phyloP scores from a whole-genome alignment of 2,797 vertebrate species.

The Schizopygopsis malacanthus region DNA sequence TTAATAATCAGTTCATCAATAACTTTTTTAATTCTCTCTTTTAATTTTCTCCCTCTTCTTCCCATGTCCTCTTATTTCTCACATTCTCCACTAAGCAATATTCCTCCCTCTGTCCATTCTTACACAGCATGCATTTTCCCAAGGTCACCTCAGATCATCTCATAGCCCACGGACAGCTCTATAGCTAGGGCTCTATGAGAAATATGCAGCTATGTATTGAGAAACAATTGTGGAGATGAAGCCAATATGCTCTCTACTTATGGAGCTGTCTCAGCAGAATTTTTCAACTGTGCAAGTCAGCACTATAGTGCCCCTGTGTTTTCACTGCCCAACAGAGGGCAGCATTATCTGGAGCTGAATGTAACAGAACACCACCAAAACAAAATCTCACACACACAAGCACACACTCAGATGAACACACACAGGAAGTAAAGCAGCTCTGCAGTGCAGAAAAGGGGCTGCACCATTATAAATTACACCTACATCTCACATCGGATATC shows the following conservation, averaged over 20 bases:
- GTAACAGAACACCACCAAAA: constrained; percentile 53
- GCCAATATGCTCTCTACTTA: constrained; percentile 14
- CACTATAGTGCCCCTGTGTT: constrained; percentile 31
- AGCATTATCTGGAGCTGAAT: constrained; percentile 55
- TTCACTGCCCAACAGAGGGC: constrained; percentile 59
- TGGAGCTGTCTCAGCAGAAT: constrained; percentile 53
- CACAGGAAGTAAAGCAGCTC: constrained; percentile 48
- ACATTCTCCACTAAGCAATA: constrained; percentile 7
- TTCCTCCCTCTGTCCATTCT: neutral
- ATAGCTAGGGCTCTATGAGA: constrained; percentile 31
- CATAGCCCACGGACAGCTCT: constrained; percentile 13
- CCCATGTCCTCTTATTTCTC: neutral
- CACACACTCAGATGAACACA: constrained; percentile 24
- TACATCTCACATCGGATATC: constrained; percentile 67
- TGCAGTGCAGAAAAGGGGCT: constrained; percentile 67
- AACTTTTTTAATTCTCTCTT: neutral
- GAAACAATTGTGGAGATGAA: constrained; percentile 45
- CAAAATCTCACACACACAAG: constrained; percentile 42
- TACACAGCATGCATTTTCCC: constrained; percentile 17
- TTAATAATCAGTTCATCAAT: constrained; percentile 7
- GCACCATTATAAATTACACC: constrained; percentile 74
- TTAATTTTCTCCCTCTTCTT: neutral
- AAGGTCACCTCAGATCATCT: constrained; percentile 54
- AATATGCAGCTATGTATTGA: constrained; percentile 45
- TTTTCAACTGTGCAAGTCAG: constrained; percentile 46